phyloP scores from a whole-genome alignment of 2,888 invertebrate species.

The Rapana venosa region DNA sequence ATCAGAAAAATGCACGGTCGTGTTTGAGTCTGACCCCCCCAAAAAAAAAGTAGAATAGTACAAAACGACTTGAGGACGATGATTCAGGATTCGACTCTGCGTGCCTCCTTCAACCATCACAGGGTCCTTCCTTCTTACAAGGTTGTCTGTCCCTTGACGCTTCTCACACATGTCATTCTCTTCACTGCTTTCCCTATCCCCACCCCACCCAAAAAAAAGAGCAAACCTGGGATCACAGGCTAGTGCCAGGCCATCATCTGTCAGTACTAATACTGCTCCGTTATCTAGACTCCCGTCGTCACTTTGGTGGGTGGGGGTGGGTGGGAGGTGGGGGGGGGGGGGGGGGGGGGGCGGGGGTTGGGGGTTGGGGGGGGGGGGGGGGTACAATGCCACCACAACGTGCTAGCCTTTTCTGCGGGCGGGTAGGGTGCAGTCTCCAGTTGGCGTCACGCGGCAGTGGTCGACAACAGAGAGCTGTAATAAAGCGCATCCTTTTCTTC shows the following conservation, averaged over 20 bases:
- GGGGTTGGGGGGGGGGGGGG: no score
- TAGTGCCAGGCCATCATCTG: background rate
- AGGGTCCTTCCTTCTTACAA: no score
- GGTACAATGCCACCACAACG: background rate
- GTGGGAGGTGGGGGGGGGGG: no score
- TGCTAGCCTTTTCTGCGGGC: background rate
- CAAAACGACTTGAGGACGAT: no score
- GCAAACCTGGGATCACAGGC: background rate
- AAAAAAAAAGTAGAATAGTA: no score
- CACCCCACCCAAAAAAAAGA: no score
- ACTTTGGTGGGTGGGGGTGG: background rate
- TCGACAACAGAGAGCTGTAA: background rate
- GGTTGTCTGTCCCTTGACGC: no score
- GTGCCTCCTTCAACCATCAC: no score
- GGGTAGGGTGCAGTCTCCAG: background rate
- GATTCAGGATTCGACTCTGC: no score
- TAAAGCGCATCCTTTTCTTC: slow-evolving; percentile 35
- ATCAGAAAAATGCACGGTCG: no score
- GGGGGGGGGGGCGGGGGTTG: no score
- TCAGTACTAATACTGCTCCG: background rate
- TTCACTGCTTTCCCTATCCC: background rate
- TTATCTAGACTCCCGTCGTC: background rate
- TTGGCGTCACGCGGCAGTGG: background rate
- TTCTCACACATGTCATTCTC: background rate
- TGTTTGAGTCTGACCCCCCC: no score